phyloP scores from a whole-genome alignment of 2,888 invertebrate genomes.

The Lapara coniferarum region DNA sequence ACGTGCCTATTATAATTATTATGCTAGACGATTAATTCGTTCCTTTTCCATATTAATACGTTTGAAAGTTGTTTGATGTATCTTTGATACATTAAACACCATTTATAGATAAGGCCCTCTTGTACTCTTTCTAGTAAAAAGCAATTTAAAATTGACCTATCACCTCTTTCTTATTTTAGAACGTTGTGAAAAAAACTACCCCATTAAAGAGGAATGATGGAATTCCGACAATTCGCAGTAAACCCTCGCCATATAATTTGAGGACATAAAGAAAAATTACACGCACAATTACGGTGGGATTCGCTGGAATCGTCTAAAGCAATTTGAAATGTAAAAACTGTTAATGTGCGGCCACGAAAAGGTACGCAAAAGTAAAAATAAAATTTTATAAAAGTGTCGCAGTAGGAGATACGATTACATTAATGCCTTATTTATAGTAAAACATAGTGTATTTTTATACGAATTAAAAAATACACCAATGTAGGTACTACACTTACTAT shows the following conservation, averaged over 20 bases:
- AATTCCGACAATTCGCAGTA: conserved; percentile 24
- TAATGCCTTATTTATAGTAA: no score
- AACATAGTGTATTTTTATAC: no score
- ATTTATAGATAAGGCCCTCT: no score
- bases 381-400: neutral
- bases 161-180: conserved; percentile 1
- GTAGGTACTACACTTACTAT: no score
- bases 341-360: conserved; percentile 37
- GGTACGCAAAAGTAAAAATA: neutral
- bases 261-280: conserved; percentile 61
- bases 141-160: neutral
- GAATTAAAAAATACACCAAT: no score
- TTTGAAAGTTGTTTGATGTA: no score
- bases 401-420: neutral
- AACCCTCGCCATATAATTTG: conserved; percentile 55
- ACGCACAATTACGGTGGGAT: conserved; percentile 51
- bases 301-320: conserved; percentile 47
- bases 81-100: no score
- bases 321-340: conserved; percentile 52
- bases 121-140: neutral
- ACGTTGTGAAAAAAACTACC: conserved; percentile 1
- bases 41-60: neutral
- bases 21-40: no score
- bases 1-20: no score
- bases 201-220: conserved; percentile 24